Base-by-base conservation (phyloP, 2,113 vertebrate genomes). In the Pyrgilauda ruficollis region DNA sequence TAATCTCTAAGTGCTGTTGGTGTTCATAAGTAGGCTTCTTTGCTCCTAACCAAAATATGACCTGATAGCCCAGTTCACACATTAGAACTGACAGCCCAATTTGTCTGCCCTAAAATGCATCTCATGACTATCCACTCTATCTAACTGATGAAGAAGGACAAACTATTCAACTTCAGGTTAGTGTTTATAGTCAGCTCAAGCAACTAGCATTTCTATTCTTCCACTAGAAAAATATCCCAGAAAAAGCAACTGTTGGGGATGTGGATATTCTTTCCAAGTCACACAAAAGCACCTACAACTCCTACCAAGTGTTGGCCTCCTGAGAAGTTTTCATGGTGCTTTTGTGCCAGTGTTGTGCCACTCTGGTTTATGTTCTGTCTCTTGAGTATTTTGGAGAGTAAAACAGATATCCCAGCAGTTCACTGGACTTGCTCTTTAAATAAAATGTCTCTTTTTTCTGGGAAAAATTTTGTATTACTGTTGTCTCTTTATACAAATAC, bases 1-100 rank as follows among this genome's bases (percentile, higher is more conserved):
- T 90, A 91, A 90, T 93, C 46, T 82, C 82, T 84, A 76, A 75
- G 64, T 94, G 69, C 19, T 94, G 80, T 37, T 96, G 90, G 77
- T 93, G 88, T 94, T 92, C 58, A 26, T 95, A 84, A 93, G 92
- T 61, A 90, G 90, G 28, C 82, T 63, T 90, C 85, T 92, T 72
- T 90, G 79, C 43, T 92, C 18, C 72, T 90, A 93, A 91, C 93
- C 84, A 94, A 96, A 96, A 85, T 81, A 83, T 96, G 87, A 72
- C 83, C 84, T 96, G 90, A 89, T 91, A 92, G 88, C 73, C 81
- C 72, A 82, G 77, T 95, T 91, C 90, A 91, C 91, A 91, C 91
- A 96, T 96, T 95, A 81, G 87, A 96, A 93, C 83, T 96, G 93
- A 93, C 94, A 95, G 77, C 55, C 85, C 87, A 95, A 92, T 96